A percentile compares a stretch with the other conserved stretches of the same genome.
Conservation (phyloP, 2,888 invertebrate species). For the Protodeltote pygarga region DNA sequence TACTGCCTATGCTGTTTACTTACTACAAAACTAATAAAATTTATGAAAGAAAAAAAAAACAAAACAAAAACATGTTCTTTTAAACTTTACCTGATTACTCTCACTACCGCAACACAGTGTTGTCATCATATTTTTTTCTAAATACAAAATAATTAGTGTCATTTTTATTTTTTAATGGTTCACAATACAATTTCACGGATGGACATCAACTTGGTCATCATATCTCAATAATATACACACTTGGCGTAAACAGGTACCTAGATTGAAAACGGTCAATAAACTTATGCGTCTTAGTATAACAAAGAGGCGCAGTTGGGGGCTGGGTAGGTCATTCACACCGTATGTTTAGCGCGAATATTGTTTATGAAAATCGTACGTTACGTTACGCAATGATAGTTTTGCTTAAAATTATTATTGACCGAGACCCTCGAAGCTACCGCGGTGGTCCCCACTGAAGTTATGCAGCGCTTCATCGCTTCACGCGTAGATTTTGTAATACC, state of each 20-base stretch:
- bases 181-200: conserved; percentile 42
- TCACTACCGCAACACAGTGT: conserved; percentile 2
- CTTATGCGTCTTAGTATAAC: conserved; percentile 47
- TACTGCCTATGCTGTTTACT: too few relatives aligned
- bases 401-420: conserved; percentile 31
- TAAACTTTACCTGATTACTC: background rate
- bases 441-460: too few relatives aligned
- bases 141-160: background rate
- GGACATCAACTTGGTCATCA: conserved; percentile 44
- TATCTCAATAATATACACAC: conserved; percentile 51
- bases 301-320: conserved; percentile 56
- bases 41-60: background rate
- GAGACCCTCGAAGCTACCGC: too few relatives aligned
- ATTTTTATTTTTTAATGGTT: conserved; percentile 32
- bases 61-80: conserved; percentile 3
- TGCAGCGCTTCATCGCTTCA: too few relatives aligned
- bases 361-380: conserved; percentile 51
- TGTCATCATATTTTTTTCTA: background rate
- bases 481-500: too few relatives aligned
- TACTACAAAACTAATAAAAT: too few relatives aligned
- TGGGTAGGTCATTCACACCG: conserved; percentile 50
- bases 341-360: conserved; percentile 51
- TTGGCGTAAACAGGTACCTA: conserved; percentile 51
- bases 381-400: conserved; percentile 48
- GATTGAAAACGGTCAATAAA: conserved; percentile 52